Conservation (phyloP, 2,888 invertebrate genomes). For the Alloplasta piceator region DNA sequence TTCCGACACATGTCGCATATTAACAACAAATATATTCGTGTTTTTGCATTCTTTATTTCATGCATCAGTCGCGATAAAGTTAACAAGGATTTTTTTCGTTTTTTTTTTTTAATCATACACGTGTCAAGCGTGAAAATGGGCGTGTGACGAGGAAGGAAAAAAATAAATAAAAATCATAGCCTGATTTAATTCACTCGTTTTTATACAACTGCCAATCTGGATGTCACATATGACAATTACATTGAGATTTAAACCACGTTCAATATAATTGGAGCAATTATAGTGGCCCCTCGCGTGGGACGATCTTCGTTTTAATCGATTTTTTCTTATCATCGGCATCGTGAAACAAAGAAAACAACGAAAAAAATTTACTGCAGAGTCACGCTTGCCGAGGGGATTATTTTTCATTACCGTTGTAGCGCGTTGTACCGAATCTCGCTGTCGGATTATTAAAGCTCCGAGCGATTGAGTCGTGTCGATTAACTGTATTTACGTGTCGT, state of each 20-base stretch:
- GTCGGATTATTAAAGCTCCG: background rate
- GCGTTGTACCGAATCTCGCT: too few relatives aligned
- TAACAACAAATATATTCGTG: background rate
- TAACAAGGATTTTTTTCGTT: too few relatives aligned
- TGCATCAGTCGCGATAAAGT: slow-evolving; percentile 7
- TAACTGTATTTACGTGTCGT: slow-evolving; percentile 29
- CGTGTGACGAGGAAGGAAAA: background rate
- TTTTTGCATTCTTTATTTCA: background rate
- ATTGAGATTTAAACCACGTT: too few relatives aligned
- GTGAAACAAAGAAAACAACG: background rate
- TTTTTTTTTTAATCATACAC: background rate
- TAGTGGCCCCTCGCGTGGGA: background rate
- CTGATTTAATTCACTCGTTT: too few relatives aligned
- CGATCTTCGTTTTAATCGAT: background rate
- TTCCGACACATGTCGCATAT: too few relatives aligned
- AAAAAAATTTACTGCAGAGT: background rate
- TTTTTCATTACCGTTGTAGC: background rate
- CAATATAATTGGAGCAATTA: too few relatives aligned
- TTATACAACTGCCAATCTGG: background rate
- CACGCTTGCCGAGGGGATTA: background rate
- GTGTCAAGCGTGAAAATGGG: background rate
- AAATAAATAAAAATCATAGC: too few relatives aligned
- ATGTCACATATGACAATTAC: background rate
- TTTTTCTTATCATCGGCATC: background rate
- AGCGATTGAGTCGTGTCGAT: slow-evolving; percentile 23